Percentiles rank a stretch among this genome's conserved stretches.
phyloP scores from a whole-genome alignment of 2,113 vertebrate species.

The Echinops telfairi region DNA sequence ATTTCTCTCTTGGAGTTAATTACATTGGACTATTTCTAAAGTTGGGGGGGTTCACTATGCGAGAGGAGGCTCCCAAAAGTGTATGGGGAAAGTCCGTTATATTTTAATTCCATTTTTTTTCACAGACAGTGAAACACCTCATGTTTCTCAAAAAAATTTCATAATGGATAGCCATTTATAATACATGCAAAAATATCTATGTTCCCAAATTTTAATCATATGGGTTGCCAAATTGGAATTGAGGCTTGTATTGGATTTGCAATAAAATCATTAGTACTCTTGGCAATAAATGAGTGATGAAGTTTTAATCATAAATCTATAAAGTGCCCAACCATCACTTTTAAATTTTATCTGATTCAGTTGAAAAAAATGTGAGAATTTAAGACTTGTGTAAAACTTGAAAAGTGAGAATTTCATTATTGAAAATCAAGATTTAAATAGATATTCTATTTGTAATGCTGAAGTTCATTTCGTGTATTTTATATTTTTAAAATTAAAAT shows the following conservation, averaged over 20 bases:
- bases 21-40: slow-evolving; percentile 50
- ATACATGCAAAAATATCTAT: background rate
- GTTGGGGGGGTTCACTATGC: background rate
- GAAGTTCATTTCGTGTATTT: slow-evolving; percentile 22
- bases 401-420: background rate
- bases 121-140: background rate
- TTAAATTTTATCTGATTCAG: background rate
- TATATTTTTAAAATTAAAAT: background rate
- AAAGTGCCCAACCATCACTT: background rate
- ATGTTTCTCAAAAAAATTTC: background rate
- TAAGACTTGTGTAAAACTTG: background rate
- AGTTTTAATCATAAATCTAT: slow-evolving; percentile 10
- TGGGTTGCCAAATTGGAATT: background rate
- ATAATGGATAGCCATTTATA: background rate
- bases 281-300: slow-evolving; percentile 14
- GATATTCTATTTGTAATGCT: background rate
- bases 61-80: too few relatives aligned
- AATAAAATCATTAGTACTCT: background rate
- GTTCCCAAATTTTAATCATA: background rate
- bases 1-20: slow-evolving; percentile 27
- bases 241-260: background rate
- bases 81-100: too few relatives aligned
- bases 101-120: too few relatives aligned
- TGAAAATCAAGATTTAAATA: background rate
- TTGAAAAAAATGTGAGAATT: slow-evolving; percentile 20